Evolutionary conservation across 1,140 invertebrate species (phyloP).

Genomic region (Phymorhynchus buccinoides): DNA sequence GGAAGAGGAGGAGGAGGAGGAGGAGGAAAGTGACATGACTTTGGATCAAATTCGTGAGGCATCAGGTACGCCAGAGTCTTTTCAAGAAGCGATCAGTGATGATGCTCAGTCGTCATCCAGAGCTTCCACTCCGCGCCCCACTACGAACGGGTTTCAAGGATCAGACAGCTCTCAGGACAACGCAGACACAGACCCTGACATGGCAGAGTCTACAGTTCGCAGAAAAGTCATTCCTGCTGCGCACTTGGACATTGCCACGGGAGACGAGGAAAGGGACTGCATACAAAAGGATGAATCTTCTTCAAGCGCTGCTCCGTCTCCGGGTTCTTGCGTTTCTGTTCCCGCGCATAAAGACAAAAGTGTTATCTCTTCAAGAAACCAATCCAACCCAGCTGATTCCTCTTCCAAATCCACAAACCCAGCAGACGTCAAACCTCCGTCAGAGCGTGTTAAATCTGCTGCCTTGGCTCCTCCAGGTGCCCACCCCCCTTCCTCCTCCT

Average conservation of each 20-base stretch:
- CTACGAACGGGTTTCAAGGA: not conserved
- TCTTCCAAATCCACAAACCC: not conserved
- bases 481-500: not conserved
- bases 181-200: not conserved
- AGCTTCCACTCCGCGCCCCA: not conserved
- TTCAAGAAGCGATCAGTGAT: not conserved
- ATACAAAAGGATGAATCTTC: not conserved
- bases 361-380: not conserved
- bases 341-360: not conserved
- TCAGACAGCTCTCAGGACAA: not conserved
- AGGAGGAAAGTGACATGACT: constrained; percentile 18
- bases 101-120: not conserved
- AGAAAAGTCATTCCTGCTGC: constrained; percentile 44
- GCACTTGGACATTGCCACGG: not conserved
- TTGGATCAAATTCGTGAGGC: too few relatives aligned
- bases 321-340: not conserved
- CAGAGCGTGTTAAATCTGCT: not conserved
- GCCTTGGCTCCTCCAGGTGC: not conserved
- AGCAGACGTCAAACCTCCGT: not conserved
- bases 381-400: not conserved
- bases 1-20: not conserved
- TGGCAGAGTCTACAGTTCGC: not conserved
- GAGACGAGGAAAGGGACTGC: not conserved
- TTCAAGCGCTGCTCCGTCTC: not conserved
- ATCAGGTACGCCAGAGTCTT: not conserved